phyloP scores from a whole-genome alignment of 2,797 vertebrate species.

The Melanotaenia boesemani region DNA sequence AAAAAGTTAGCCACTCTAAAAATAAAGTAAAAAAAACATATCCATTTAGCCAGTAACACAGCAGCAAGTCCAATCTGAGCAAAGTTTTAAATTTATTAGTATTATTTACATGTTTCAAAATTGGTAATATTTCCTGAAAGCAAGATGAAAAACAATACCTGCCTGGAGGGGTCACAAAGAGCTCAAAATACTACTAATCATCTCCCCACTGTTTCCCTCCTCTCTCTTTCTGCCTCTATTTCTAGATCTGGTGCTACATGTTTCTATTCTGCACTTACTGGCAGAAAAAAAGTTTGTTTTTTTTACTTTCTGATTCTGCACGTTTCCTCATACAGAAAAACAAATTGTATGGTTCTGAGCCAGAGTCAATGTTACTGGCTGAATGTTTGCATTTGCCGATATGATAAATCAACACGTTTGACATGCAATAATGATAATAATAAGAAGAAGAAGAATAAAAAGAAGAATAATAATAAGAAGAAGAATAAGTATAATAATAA shows the following conservation, averaged over 20 bases:
- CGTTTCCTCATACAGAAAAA: background rate
- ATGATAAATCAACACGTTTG: background rate
- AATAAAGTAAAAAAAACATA: constrained; percentile 30
- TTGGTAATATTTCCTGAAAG: constrained; percentile 14
- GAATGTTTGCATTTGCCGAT: background rate
- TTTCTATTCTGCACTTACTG: constrained; percentile 6
- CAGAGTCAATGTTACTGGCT: background rate
- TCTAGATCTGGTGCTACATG: background rate
- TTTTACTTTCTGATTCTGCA: background rate
- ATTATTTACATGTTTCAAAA: constrained; percentile 12
- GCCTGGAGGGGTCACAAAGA: constrained; percentile 25
- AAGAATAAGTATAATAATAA: no score
- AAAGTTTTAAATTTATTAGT: constrained; percentile 9
- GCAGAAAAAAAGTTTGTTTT: background rate
- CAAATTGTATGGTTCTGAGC: no score
- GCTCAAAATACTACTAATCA: constrained; percentile 38
- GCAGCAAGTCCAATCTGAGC: constrained; percentile 11
- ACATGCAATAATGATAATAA: no score
- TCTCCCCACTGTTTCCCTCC: constrained; percentile 9
- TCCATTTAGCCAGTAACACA: constrained; percentile 50
- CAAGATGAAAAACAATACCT: constrained; percentile 8
- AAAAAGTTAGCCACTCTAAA: constrained; percentile 64
- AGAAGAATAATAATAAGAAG: background rate
- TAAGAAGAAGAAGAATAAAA: no score
- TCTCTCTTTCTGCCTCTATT: constrained; percentile 4